A percentile compares a stretch with the other conserved stretches of the same genome.
These are phyloP conservation scores for Paradoxurus hermaphroditus DNA, from an alignment of 2,113 vertebrate species.

Conservation along the genomic window DNA sequence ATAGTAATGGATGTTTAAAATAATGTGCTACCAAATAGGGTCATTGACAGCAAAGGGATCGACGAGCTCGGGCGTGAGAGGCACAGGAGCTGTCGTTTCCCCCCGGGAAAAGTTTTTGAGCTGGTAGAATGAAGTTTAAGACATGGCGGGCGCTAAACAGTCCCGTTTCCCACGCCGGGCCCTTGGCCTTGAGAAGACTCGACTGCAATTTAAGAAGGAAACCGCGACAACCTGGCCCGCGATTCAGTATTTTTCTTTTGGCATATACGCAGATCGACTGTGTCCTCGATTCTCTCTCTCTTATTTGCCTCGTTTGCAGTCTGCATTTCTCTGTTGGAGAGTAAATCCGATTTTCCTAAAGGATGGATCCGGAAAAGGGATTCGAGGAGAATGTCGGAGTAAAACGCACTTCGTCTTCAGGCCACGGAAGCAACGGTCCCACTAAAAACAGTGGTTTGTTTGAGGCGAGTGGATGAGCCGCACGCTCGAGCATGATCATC, in stretches of 20 bases:
- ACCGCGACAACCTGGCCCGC: background rate
- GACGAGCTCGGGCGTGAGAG: constrained; percentile 42
- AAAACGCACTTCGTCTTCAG: background rate
- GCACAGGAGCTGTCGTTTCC: constrained; percentile 22
- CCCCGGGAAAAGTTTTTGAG: constrained; percentile 50
- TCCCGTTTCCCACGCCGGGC: accelerated
- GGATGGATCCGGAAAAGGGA: background rate
- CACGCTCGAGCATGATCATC: background rate
- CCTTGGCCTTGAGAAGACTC: background rate
- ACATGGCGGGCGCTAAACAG: background rate
- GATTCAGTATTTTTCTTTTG: constrained; percentile 2
- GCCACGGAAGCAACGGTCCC: background rate
- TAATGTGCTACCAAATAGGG: constrained; percentile 75
- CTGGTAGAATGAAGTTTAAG: background rate
- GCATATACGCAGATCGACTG: background rate
- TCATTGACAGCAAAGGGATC: constrained; percentile 74
- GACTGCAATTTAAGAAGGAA: constrained; percentile 13
- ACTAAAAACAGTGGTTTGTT: background rate
- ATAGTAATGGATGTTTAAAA: constrained; percentile 83
- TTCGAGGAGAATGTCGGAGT: background rate
- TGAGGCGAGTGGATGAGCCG: background rate
- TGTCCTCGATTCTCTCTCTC: background rate
- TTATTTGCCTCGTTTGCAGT: background rate
- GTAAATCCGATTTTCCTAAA: constrained; percentile 30
- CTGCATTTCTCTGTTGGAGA: constrained; percentile 8